Evolutionary conservation across 1,140 invertebrate species (phyloP).

Genomic region (Atta texana): DNA sequence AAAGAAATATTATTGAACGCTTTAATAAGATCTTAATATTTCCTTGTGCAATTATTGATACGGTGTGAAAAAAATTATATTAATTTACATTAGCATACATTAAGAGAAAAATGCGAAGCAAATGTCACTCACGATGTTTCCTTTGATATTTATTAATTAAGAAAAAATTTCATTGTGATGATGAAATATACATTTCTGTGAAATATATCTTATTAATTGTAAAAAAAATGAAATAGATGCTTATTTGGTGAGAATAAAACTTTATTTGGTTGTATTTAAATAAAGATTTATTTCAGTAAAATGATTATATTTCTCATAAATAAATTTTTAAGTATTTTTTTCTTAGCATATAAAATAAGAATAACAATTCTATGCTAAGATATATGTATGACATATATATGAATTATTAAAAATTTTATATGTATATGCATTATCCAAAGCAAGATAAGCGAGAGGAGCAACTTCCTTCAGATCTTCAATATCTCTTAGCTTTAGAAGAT

Average conservation of each 20-base stretch:
- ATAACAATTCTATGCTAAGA: neutral
- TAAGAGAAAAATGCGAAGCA: too few species aligned
- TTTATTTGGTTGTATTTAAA: too few species aligned
- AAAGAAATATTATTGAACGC: slow-evolving; percentile 24
- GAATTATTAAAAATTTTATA: slow-evolving; percentile 5
- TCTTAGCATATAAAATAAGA: neutral
- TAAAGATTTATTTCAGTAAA: too few species aligned
- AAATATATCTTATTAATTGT: too few species aligned
- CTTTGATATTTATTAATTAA: too few species aligned
- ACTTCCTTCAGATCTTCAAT: slow-evolving; percentile 9
- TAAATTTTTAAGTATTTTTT: too few species aligned
- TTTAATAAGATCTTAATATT: slow-evolving; percentile 17
- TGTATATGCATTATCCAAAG: neutral
- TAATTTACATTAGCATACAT: neutral
- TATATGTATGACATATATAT: neutral
- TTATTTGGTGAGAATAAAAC: too few species aligned
- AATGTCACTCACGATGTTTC: too few species aligned
- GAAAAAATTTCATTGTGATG: too few species aligned
- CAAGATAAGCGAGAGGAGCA: neutral
- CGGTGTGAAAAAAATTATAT: neutral
- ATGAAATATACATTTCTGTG: too few species aligned
- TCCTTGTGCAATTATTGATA: neutral
- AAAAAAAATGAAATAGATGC: too few species aligned
- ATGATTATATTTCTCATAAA: too few species aligned
- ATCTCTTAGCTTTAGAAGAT: slow-evolving; percentile 44